Percentiles rank a stretch among this genome's conserved stretches.
These are phyloP conservation scores for Emys orbicularis DNA, from an alignment of 2,797 vertebrate genomes.

Conservation along the genomic window DNA sequence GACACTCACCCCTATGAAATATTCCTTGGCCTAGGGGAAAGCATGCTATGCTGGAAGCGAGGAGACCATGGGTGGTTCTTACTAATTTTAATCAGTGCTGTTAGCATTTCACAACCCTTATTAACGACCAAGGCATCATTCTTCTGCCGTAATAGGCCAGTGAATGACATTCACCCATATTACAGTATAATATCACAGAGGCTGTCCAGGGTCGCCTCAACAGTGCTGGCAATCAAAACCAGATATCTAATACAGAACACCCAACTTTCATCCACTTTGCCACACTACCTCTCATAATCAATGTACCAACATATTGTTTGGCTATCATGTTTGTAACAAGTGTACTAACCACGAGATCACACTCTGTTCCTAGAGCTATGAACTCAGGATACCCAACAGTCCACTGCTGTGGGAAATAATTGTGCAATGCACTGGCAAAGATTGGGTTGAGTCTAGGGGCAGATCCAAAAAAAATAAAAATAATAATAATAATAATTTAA, in stretches of 20 bases:
- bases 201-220: neutral
- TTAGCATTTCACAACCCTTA: neutral
- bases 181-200: neutral
- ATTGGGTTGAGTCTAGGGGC: too few relatives aligned
- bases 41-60: neutral
- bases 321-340: neutral
- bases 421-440: too few relatives aligned
- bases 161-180: too few relatives aligned
- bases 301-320: rapidly evolving
- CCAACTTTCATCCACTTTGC: neutral
- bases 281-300: neutral
- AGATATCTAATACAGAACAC: rapidly evolving
- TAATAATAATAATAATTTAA: too few relatives aligned
- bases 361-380: too few relatives aligned
- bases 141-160: neutral
- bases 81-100: neutral
- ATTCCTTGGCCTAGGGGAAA: neutral
- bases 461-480: too few relatives aligned
- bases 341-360: too few relatives aligned
- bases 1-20: rapidly evolving
- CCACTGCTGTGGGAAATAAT: too few relatives aligned
- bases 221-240: neutral
- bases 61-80: neutral
- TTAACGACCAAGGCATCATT: neutral
- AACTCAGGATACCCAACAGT: too few relatives aligned